Evolutionary conservation across 2,113 vertebrate species (phyloP), one percentile per base, ranked within the genome.

Genomic region (Picathartes gymnocephalus): DNA sequence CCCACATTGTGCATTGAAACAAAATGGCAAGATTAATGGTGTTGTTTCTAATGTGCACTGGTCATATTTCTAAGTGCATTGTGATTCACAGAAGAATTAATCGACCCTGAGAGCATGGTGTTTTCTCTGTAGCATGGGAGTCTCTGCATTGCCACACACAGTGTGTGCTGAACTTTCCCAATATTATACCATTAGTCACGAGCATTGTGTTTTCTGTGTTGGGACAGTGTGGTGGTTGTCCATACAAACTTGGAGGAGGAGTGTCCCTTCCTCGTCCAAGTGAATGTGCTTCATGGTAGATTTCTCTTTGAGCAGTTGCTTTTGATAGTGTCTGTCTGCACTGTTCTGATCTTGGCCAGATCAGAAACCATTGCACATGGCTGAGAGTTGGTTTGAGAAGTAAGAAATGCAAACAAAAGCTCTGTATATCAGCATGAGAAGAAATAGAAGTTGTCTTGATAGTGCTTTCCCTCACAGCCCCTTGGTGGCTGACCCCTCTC

Each of bases 351-450:
- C 57, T 56, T 15, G 47, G 69, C 71, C 58, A 18, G 73, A 39
- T 65, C 50, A 77, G 62, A 72, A 82, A 39, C 62, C 48, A 9
- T 80, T 64, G 33, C 57, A 17, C 78, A 19, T 28, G 81, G 53
- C 48, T 69, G 77, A 66, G 71, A 56, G 61, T 13, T 44, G 58
- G 14, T 80, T 53, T 72, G n/a, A 92, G 69, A 90, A 96, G 70
- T 16, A 35, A 45, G 73, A 92, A 83, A 65, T 40, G 53, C 35
- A 62, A 96, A 90, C 86, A 90, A 24, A 54, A 85, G 23, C 54
- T 86, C 33, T 91, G 66, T 42, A 27, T 81, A 42, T 42, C 51
- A 22, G 33, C 60, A 14, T 81, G 57, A 51, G 79, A 85, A 42
- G 81, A 64, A 33, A 23, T 18, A 39, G 44, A 87, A 81, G 44